Evolutionary conservation across 2,888 invertebrate genomes (phyloP).

Genomic region (Plebejus anna): DNA sequence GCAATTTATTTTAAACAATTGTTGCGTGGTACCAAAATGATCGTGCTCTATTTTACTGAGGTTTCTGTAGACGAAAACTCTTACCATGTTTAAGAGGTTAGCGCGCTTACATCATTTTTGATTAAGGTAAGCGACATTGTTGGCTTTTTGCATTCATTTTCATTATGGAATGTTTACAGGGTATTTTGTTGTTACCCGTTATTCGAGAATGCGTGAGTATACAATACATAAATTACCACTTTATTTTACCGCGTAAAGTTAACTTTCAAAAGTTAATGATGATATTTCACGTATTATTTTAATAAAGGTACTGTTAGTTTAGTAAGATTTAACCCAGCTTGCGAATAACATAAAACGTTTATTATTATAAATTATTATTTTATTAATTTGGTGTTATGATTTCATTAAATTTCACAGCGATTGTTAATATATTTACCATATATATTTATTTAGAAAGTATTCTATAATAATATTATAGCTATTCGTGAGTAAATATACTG

Average conservation of each 20-base stretch:
- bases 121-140: conserved; percentile 17
- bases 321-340: not conserved
- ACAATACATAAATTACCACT: not conserved
- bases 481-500: not conserved
- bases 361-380: not conserved
- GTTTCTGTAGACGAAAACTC: not conserved
- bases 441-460: not conserved
- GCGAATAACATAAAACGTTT: not conserved
- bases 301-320: not conserved
- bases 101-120: conserved; percentile 2
- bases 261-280: not conserved
- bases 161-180: not conserved
- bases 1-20: not conserved
- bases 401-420: not conserved
- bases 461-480: not conserved
- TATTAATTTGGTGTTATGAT: not conserved
- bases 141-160: not conserved
- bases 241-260: not conserved
- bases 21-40: not conserved
- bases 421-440: not conserved
- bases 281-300: not conserved
- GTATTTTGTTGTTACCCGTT: not conserved
- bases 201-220: not conserved
- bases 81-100: conserved; percentile 6
- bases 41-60: not conserved